These are phyloP conservation scores for Phalera bucephala DNA, from an alignment of 2,888 invertebrate species.

Conservation along the genomic window DNA sequence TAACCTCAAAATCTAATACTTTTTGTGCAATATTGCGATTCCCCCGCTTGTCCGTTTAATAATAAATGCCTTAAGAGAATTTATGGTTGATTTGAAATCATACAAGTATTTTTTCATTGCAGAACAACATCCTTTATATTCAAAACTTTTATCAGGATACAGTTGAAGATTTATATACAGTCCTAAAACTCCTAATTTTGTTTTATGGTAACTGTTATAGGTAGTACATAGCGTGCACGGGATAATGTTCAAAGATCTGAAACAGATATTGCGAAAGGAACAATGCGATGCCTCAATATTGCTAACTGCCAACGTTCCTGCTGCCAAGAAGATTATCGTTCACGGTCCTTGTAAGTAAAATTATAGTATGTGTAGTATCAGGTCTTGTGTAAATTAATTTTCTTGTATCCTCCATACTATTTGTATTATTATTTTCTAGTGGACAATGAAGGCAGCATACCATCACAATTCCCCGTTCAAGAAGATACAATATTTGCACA, in stretches of 20 bases:
- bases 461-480: slow-evolving; percentile 98
- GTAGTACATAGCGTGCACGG: slow-evolving; percentile 99
- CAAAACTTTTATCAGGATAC: no score
- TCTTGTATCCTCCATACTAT: background rate
- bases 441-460: slow-evolving; percentile 96
- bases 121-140: no score
- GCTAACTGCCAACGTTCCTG: slow-evolving; percentile 99
- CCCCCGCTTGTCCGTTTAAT: no score
- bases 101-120: no score
- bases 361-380: background rate
- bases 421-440: slow-evolving; percentile 65
- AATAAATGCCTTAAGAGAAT: no score
- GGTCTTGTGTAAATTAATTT: background rate
- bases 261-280: slow-evolving; percentile 98
- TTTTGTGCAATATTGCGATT: no score
- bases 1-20: no score
- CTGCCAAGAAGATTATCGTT: slow-evolving; percentile 99
- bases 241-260: slow-evolving; percentile 99
- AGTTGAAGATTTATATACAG: no score
- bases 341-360: slow-evolving; percentile 87
- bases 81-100: no score
- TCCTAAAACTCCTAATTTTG: no score
- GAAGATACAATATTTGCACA: slow-evolving; percentile 98
- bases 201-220: slow-evolving; percentile 64
- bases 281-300: slow-evolving; percentile 99